Evolutionary conservation across 2,888 invertebrate species (phyloP).

Genomic region (Mythimna pallens): DNA sequence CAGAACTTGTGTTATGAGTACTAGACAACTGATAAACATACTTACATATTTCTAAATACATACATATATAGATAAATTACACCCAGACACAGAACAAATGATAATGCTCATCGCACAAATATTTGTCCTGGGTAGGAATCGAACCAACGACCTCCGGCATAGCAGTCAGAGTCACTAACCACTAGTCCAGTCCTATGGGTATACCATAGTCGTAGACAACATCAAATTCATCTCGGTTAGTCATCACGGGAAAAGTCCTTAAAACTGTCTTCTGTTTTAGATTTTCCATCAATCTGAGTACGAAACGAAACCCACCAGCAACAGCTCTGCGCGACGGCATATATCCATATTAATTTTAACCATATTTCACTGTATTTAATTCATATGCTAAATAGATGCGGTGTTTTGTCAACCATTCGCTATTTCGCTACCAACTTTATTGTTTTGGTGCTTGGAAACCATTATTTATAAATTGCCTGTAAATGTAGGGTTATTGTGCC

Average conservation of each 20-base stretch:
- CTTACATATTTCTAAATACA: no score
- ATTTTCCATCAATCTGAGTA: constrained; percentile 28
- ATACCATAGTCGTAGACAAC: no score
- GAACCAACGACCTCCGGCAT: no score
- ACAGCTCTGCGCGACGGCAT: constrained; percentile 83
- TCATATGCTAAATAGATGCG: constrained; percentile 94
- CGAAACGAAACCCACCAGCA: constrained; percentile 68
- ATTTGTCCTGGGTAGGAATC: no score
- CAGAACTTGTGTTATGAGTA: no score
- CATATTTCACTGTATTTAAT: constrained; percentile 95
- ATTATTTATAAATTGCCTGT: constrained; percentile 67
- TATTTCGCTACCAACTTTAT: constrained; percentile 74
- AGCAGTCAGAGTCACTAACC: no score
- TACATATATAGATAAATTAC: no score
- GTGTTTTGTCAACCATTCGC: constrained; percentile 88
- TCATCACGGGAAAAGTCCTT: not conserved
- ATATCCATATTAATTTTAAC: constrained; percentile 94
- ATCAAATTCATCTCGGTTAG: no score
- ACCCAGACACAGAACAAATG: no score
- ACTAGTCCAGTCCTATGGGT: no score
- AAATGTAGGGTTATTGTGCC: constrained; percentile 44
- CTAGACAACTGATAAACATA: no score
- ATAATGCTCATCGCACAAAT: no score
- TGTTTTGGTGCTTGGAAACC: constrained; percentile 68
- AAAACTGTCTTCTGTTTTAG: not conserved